These are phyloP conservation scores for Lithophane leautieri DNA, from an alignment of 2,888 invertebrate genomes.

Conservation along the genomic window DNA sequence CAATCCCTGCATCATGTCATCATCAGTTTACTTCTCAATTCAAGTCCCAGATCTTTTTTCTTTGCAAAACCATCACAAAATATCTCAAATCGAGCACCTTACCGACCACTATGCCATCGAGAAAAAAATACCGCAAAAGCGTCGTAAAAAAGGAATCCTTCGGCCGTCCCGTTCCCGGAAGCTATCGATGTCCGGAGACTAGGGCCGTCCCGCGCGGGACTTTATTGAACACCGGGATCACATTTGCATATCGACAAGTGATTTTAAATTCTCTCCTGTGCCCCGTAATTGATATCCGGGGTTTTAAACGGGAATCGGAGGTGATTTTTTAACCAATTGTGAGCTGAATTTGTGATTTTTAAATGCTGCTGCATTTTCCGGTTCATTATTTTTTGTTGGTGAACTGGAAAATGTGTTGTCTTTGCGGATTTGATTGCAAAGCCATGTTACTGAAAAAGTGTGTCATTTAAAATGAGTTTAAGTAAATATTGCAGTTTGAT, in stretches of 20 bases:
- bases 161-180: conserved; percentile 75
- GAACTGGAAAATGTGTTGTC: not conserved
- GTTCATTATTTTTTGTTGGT: conserved; percentile 27
- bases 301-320: conserved; percentile 55
- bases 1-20: not conserved
- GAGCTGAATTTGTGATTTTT: conserved; percentile 41
- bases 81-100: conserved; percentile 66
- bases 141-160: conserved; percentile 78
- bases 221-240: conserved; percentile 78
- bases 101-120: conserved; percentile 52
- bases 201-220: conserved; percentile 69
- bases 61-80: not conserved
- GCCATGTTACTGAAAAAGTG: not conserved
- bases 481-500: not conserved
- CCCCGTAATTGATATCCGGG: conserved; percentile 77
- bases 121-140: conserved; percentile 73
- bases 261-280: conserved; percentile 74
- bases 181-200: conserved; percentile 84
- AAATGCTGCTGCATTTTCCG: conserved; percentile 43
- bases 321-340: conserved; percentile 57
- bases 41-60: not conserved
- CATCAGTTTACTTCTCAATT: not conserved
- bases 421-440: conserved; percentile 10
- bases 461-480: conserved; percentile 5
- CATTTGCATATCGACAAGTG: conserved; percentile 87